Evolutionary conservation across 2,113 vertebrate genomes (phyloP), one percentile per base, ranked within the genome.

Genomic region (Varanus komodoensis): DNA sequence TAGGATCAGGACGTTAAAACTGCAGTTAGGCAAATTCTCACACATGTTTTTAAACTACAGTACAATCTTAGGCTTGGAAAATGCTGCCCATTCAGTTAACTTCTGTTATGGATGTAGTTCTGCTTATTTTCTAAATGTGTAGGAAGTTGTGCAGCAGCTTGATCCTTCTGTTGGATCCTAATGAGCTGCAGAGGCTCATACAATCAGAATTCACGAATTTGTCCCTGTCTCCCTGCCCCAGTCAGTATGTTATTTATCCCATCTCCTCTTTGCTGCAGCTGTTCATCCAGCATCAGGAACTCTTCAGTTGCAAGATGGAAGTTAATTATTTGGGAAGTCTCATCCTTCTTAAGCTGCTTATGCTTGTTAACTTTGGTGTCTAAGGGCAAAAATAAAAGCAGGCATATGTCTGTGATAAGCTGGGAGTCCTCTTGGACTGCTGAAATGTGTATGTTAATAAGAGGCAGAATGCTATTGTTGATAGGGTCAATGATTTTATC

Each of bases 241-340:
- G 23, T 38, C 48, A 17, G 52, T 54, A 54, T 74, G 34, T 2
- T 4, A 34, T 84, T 84, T 32, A 2, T 50, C 82, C 44, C 25
- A 27, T 44, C 64, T 44, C 44, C 50, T 74, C 29, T 86, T 32
- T 73, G 71, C 19, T 74, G 32, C 75, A 77, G 75, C 38, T 77
- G 75, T 9, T 67, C 34, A 74, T 86, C 52, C 21, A n/a, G 50
- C 54, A 50, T 71, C 32, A 86, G 68, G 52, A 86, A 57, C n/a
- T 75, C 29, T 86, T 25, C 32, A 5, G 48, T 25, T 27, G 71
- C n/a, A 86, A 86, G 71, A 38, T 29, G 52, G 52, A n/a, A 86
- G 85, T 86, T 86, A 86, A 86, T 86, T 86, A 74, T 86, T 86
- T 75, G 85, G 85, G 81, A 6, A 61, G 34, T 29, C 52, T 86